Conservation (phyloP, 2,113 vertebrate genomes). For the Cyanoliseus patagonus region DNA sequence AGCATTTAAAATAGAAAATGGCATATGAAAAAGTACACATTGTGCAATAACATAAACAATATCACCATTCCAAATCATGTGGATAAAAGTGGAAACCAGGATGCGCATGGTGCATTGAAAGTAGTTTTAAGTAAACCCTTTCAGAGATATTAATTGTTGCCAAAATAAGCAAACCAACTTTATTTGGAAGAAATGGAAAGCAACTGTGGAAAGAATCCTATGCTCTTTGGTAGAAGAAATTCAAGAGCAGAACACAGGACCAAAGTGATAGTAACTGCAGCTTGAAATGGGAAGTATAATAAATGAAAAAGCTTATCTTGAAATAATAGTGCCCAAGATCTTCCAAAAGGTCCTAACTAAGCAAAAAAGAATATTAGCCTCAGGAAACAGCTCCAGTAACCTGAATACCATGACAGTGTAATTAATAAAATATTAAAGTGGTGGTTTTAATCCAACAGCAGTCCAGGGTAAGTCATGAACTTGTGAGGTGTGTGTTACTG, state of each 20-base stretch:
- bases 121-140: neutral
- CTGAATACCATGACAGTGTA: neutral
- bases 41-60: neutral
- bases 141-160: neutral
- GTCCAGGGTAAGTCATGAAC: neutral
- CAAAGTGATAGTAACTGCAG: neutral
- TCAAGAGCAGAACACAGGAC: neutral
- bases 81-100: neutral
- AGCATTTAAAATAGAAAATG: neutral
- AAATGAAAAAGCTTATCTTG: neutral
- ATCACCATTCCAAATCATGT: neutral
- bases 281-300: neutral
- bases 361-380: neutral
- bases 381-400: neutral
- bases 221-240: neutral
- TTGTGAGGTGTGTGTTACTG: neutral
- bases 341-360: neutral
- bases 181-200: neutral
- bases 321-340: neutral
- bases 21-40: neutral
- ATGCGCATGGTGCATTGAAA: neutral
- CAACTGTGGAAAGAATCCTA: neutral
- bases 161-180: neutral
- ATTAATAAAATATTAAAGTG: neutral
- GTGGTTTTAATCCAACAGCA: neutral